Evolutionary conservation across 1,140 invertebrate genomes (phyloP).

Genomic region (Neodiprion pinetum): DNA sequence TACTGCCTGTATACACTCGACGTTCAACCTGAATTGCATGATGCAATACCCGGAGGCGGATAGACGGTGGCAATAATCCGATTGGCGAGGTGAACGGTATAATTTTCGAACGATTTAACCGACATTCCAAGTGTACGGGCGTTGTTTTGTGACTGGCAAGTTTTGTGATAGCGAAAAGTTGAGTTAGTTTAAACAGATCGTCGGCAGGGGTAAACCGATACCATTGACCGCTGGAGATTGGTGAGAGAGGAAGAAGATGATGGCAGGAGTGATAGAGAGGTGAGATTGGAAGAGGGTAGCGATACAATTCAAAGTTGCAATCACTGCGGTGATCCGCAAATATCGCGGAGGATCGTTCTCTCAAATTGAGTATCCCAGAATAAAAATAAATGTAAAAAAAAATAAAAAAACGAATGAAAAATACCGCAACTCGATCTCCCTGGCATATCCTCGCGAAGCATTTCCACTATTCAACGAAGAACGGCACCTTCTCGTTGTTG

Average conservation of each 20-base stretch:
- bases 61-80: background rate
- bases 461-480: too few relatives aligned
- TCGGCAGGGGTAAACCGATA: background rate
- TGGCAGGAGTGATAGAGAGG: slow-evolving; percentile 15
- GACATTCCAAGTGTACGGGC: background rate
- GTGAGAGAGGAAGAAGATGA: slow-evolving; percentile 15
- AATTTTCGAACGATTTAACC: too few relatives aligned
- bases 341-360: slow-evolving; percentile 25
- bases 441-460: too few relatives aligned
- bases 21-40: too few relatives aligned
- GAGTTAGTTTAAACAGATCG: background rate
- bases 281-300: slow-evolving; percentile 23
- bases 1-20: too few relatives aligned
- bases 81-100: too few relatives aligned
- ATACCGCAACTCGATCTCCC: too few relatives aligned
- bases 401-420: too few relatives aligned
- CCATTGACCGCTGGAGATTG: background rate
- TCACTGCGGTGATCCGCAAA: slow-evolving; percentile 31
- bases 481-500: too few relatives aligned
- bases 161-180: background rate
- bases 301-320: slow-evolving; percentile 40
- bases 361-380: too few relatives aligned
- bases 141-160: background rate
- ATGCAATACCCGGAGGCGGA: background rate
- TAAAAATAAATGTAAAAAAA: too few relatives aligned